phyloP scores from a whole-genome alignment of 2,797 vertebrate species.

The Tamandua tetradactyla region DNA sequence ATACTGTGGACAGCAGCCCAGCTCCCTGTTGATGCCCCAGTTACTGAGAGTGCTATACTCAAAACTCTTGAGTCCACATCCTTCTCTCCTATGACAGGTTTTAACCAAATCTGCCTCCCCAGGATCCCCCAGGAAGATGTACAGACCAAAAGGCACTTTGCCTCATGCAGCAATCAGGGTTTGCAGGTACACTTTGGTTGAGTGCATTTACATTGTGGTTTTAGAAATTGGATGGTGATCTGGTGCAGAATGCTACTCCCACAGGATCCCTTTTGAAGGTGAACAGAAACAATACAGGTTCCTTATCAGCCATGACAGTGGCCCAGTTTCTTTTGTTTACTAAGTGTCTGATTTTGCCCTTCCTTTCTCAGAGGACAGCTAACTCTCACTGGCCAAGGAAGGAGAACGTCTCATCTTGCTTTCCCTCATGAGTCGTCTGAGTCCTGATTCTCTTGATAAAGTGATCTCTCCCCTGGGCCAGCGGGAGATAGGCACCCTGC shows the following conservation, averaged over 20 bases:
- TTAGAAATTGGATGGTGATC: background rate
- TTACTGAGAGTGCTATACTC: background rate
- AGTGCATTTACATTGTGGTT: background rate
- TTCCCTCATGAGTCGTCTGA: background rate
- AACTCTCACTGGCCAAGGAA: background rate
- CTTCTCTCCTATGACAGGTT: background rate
- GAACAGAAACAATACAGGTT: background rate
- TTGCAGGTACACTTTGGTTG: slow-evolving; percentile 4
- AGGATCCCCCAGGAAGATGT: background rate
- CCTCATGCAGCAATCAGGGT: background rate
- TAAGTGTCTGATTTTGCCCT: background rate
- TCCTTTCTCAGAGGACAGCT: background rate
- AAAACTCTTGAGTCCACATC: background rate
- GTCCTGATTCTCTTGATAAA: background rate
- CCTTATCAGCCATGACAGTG: background rate
- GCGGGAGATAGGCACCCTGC: background rate
- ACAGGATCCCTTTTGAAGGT: background rate
- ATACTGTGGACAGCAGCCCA: background rate
- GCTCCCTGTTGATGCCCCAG: background rate
- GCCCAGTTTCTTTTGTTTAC: background rate
- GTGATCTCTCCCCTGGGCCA: background rate
- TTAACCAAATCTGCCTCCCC: background rate
- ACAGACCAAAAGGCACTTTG: background rate
- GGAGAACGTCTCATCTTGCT: background rate
- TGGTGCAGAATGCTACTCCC: background rate